Conservation (phyloP, 2,888 invertebrate genomes). For the Drosophila kuntzei region DNA sequence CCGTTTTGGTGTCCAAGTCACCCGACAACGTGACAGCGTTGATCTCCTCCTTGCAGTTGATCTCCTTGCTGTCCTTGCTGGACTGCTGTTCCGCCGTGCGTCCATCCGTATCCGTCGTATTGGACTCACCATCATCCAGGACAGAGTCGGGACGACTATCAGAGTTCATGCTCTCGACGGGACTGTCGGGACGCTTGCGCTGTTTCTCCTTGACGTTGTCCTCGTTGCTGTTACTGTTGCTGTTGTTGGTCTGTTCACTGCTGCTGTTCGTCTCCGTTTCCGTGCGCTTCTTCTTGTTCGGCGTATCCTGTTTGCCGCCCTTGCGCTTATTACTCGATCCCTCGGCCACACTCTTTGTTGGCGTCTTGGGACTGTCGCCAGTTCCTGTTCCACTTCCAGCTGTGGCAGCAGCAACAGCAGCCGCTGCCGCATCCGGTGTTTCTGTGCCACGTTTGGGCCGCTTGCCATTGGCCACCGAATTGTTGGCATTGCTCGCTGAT, state of each 20-base stretch:
- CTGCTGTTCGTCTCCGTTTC: conserved; percentile 82
- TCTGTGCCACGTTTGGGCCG: conserved; percentile 88
- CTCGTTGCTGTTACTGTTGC: conserved; percentile 60
- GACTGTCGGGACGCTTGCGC: conserved; percentile 88
- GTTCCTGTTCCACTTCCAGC: not conserved
- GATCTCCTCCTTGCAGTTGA: conserved; percentile 77
- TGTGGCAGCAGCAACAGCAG: conserved; percentile 73
- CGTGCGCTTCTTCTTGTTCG: conserved; percentile 87
- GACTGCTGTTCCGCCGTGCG: conserved; percentile 81
- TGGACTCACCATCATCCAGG: conserved; percentile 88
- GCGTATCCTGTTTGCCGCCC: conserved; percentile 86
- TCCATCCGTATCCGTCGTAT: conserved; percentile 84
- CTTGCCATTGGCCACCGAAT: conserved; percentile 84
- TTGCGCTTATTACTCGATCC: conserved; percentile 83
- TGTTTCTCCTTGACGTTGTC: conserved; percentile 87
- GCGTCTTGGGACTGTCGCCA: conserved; percentile 86
- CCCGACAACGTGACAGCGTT: conserved; percentile 53
- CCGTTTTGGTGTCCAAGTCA: conserved; percentile 84
- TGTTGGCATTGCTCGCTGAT: conserved; percentile 57
- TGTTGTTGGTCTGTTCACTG: conserved; percentile 58
- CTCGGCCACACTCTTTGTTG: conserved; percentile 78
- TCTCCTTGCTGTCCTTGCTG: conserved; percentile 85
- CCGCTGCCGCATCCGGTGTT: conserved; percentile 86
- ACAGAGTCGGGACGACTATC: conserved; percentile 91
- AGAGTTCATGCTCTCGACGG: conserved; percentile 93